Evolutionary conservation across 2,797 vertebrate genomes (phyloP).

Genomic region (Tragopan temminckii): DNA sequence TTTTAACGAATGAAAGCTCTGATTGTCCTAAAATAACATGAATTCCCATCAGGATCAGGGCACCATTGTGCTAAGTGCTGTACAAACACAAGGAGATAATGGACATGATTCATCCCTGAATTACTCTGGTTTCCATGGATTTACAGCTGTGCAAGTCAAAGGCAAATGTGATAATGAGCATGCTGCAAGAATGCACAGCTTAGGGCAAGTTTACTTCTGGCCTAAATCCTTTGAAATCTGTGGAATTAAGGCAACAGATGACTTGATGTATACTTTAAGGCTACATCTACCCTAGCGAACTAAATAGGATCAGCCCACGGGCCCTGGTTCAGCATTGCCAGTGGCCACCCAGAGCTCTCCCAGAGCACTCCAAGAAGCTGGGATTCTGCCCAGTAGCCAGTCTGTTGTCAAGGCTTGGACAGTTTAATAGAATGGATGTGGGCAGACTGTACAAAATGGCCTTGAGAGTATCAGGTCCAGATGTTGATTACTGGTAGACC

Average conservation of each 20-base stretch:
- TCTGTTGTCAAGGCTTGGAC: background rate
- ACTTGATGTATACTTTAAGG: slow-evolving; percentile 30
- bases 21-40: slow-evolving; percentile 74
- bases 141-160: slow-evolving; percentile 73
- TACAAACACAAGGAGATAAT: slow-evolving; percentile 72
- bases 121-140: slow-evolving; percentile 74
- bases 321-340: background rate
- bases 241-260: slow-evolving; percentile 63
- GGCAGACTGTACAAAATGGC: background rate
- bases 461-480: background rate
- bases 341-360: background rate
- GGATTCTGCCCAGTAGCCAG: background rate
- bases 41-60: slow-evolving; percentile 72
- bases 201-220: slow-evolving; percentile 60
- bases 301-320: background rate
- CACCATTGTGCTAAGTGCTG: slow-evolving; percentile 69
- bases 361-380: background rate
- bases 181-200: slow-evolving; percentile 58
- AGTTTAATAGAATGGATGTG: background rate
- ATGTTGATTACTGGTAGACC: background rate
- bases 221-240: slow-evolving; percentile 62
- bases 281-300: background rate
- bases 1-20: slow-evolving; percentile 63
- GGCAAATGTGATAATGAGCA: slow-evolving; percentile 71
- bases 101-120: slow-evolving; percentile 74